phyloP scores from a whole-genome alignment of 2,113 vertebrate species.

The Rynchops niger region DNA sequence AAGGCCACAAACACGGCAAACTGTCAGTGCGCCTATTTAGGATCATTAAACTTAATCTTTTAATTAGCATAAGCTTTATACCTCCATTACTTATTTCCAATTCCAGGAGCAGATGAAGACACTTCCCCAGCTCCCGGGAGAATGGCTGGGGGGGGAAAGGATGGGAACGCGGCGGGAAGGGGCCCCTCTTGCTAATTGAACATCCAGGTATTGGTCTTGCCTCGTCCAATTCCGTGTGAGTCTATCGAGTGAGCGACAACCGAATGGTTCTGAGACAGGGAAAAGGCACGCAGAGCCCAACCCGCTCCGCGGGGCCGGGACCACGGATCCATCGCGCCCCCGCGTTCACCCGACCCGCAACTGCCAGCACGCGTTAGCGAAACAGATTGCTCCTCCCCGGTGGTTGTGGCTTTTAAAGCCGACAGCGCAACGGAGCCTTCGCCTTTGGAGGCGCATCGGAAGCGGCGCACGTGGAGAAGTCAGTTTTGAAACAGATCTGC shows the following conservation, averaged over 20 bases:
- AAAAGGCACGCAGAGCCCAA: not conserved
- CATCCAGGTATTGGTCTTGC: not conserved
- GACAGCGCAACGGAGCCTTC: not conserved
- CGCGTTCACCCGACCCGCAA: not conserved
- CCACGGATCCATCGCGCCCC: not conserved
- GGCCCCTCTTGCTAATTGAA: not conserved
- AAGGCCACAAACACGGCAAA: conserved; percentile 61
- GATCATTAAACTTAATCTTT: conserved; percentile 47
- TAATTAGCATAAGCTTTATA: conserved; percentile 33
- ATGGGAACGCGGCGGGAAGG: not conserved
- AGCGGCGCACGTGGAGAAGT: rapidly evolving
- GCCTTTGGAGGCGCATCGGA: not conserved
- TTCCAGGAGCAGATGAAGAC: not conserved
- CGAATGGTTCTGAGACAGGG: not conserved
- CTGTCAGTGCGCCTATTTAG: conserved; percentile 16
- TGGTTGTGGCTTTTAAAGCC: not conserved
- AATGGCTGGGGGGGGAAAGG: not conserved
- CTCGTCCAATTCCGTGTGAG: not conserved
- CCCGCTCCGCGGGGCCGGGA: not conserved
- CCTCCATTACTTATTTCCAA: not conserved
- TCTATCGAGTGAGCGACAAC: not conserved
- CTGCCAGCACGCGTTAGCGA: not conserved
- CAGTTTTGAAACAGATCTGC: not conserved
- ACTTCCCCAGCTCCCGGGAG: not conserved
- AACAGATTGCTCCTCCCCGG: not conserved